Evolutionary conservation across 1,140 invertebrate species (phyloP), one percentile per base, ranked within the genome.

Genomic region (Nautilus pompilius): DNA sequence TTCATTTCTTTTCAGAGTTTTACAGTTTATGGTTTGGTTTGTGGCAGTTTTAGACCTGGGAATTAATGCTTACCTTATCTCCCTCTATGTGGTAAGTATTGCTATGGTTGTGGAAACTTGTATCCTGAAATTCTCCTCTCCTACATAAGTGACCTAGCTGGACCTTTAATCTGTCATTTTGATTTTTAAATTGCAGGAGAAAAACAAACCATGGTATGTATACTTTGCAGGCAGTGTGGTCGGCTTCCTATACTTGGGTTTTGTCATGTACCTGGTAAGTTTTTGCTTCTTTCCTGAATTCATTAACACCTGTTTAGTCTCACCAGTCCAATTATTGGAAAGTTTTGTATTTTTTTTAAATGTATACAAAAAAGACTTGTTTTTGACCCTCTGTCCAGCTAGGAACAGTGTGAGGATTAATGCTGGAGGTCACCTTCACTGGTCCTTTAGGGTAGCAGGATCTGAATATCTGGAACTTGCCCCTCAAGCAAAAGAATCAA

Each of bases 31-130:
- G 24, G 74, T 76, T 0, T 75, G 75, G 68, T 36, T 67, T 17
- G 51, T 77, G n/a, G 71, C 72, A 2, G 60, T 61, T 13, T 51
- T 77, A 10, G 72, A 74, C 10, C 73, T 73, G 66, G 71, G 67
- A 4, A 69, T 76, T 5, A 75, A 77, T 53, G 60, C 70, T 41
- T 77, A 76, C 46, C 66, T 77, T 10, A 66, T 73, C 3, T 51
- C 62, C n/a, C 51, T 77, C 20, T 75, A 69, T 68, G 62, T 76
- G 58, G 75, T 77, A 71, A 62, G 75, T 73, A 60, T 61, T 57
- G 24, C 46, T 13, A 45, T 24, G 20, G n/a, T 1, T 22, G 3
- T 30, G 26, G 2, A 3, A n/a, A 49, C 26, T 1, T 8, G 15
- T 30, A 28, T 22, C 32, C 28, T 22, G 13, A 20, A 30, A n/a